Percentiles rank a stretch among this genome's conserved stretches.
Evolutionary conservation across 1,140 invertebrate genomes (phyloP).

Genomic region (Pygmarrhopalites habei): DNA sequence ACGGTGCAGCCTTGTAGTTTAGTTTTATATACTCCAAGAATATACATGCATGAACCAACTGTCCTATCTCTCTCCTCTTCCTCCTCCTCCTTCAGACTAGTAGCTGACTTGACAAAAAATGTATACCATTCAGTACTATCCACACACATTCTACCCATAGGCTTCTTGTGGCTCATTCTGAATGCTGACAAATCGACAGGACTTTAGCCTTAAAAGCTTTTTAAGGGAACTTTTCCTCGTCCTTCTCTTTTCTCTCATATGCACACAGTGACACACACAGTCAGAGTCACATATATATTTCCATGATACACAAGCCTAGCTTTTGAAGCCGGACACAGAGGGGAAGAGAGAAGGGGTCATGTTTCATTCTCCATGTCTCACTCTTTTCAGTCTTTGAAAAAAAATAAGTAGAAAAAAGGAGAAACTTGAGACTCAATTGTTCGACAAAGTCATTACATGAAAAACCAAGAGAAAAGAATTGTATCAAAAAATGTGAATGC

Average conservation of each 20-base stretch:
- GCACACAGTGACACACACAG: not conserved
- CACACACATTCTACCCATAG: no score
- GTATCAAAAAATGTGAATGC: no score
- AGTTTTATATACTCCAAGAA: no score
- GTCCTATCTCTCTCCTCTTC: no score
- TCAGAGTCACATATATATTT: not conserved
- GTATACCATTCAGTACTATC: no score
- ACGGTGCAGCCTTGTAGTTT: no score
- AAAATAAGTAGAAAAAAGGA: no score
- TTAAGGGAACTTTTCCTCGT: not conserved
- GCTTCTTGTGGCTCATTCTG: not conserved
- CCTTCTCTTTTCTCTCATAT: no score
- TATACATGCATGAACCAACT: no score
- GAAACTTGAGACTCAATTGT: conserved; percentile 12
- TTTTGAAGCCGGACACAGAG: not conserved
- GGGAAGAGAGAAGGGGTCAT: not conserved
- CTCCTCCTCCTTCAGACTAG: no score
- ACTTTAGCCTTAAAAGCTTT: conserved; percentile 17
- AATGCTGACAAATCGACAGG: conserved; percentile 25
- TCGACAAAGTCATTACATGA: conserved; percentile 3
- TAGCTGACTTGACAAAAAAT: not conserved
- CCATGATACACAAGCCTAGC: not conserved
- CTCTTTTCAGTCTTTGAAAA: no score
- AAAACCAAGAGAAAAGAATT: not conserved
- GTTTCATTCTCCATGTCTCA: conserved; percentile 1